Base-by-base conservation (phyloP, 2,797 vertebrate species). In the Psittacula derbiana region DNA sequence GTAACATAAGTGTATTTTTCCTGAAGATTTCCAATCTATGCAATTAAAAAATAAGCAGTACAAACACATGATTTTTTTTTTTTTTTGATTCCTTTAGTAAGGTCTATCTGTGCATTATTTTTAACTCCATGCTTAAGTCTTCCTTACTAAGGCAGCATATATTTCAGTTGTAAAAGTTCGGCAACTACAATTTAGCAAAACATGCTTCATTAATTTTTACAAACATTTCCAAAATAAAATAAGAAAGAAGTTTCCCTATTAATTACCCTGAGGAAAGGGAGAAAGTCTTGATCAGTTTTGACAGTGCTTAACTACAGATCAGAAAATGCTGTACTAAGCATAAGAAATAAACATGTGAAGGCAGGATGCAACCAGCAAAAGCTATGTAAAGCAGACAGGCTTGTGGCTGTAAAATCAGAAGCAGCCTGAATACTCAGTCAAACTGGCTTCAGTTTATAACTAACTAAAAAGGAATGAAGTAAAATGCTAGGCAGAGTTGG, bases 161-260 rank as follows among this genome's bases (percentile, higher is more conserved):
- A 87, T 78, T 93, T 94, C 86, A 90, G 27, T 57, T 82, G 81
- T 61, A 92, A 72, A 97, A 74, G n/a, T 61, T 93, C 90, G 96
- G 89, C 55, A 93, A 91, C 90, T 93, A 72, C 21, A 44, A 61
- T 88, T 96, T 91, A 94, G 52, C 67, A 72, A 95, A 95, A 86
- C 61, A 94, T 62, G 72, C 61, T 95, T 95, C 92, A 92, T 96
- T 97, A 96, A 87, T 95, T 97, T 97, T 97, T 91, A 92, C 66
- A 92, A 95, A 93, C 38, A 78, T 92, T 95, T 97, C 47, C 44
- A 94, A 97, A 96, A 93, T 89, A 95, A 97, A 97, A 95, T 52
- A 82, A 90, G 69, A 85, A 92, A 88, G 41, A 94, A 75, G 33
- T 79, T 85, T 94, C 69, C 4, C 9, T 50, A 84, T 95, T 97